Conservation (phyloP, 2,113 vertebrate species). For the Pteronura brasiliensis region DNA sequence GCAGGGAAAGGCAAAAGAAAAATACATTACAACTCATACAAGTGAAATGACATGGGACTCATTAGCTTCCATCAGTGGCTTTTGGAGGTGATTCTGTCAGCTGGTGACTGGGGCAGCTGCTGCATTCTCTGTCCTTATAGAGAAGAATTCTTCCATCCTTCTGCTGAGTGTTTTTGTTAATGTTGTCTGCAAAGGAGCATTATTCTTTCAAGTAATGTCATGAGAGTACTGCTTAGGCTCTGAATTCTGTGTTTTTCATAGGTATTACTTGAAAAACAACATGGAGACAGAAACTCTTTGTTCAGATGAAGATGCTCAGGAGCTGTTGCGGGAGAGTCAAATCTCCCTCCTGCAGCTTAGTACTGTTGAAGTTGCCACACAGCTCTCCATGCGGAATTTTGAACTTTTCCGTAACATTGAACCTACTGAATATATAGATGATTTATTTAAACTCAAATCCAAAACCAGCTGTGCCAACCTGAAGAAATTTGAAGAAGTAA, state of each 20-base stretch:
- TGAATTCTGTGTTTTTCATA: slow-evolving; percentile 69
- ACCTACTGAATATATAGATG: slow-evolving; percentile 98
- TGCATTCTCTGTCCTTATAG: neutral
- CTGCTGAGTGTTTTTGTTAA: fast-evolving
- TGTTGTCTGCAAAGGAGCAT: neutral
- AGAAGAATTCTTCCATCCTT: neutral
- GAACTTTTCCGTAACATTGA: slow-evolving; percentile 98
- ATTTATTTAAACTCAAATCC: slow-evolving; percentile 94
- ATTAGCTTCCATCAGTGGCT: neutral
- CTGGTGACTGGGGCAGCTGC: neutral
- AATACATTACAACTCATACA: neutral
- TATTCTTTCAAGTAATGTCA: neutral
- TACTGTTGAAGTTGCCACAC: slow-evolving; percentile 96
- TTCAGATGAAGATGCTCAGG: slow-evolving; percentile 98
- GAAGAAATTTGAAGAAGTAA: slow-evolving; percentile 97
- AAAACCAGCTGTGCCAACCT: slow-evolving; percentile 92
- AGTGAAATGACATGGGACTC: neutral
- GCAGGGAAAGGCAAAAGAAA: neutral
- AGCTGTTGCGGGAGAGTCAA: slow-evolving; percentile 94
- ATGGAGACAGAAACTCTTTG: slow-evolving; percentile 99
- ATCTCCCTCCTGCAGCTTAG: slow-evolving; percentile 95
- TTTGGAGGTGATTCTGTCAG: neutral
- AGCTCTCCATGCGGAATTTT: slow-evolving; percentile 98
- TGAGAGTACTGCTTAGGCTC: neutral
- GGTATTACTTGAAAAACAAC: slow-evolving; percentile 99